Evolutionary conservation across 2,797 vertebrate species (phyloP), one percentile per base, ranked within the genome.

Genomic region (Varecia variegata): DNA sequence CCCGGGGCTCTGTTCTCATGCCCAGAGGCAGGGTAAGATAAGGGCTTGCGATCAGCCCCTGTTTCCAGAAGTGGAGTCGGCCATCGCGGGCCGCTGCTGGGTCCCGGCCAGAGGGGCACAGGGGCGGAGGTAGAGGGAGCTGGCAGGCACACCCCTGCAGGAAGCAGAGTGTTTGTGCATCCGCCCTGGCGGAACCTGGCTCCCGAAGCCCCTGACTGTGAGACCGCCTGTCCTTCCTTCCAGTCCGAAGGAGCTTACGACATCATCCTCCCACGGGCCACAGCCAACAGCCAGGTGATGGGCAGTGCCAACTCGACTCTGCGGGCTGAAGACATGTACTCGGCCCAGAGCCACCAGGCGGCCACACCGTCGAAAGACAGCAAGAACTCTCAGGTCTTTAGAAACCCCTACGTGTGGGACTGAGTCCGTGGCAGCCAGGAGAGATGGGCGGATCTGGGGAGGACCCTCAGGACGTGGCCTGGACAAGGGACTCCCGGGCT

Each of bases 261-360:
- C 0, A 96, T 99, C 93, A 97, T 98, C 97, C 99, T 99, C 95
- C 99, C 99, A 79, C 98, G 99, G 21, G 99, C 99, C 10, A 99
- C 99, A 38, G 97, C 98, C 56, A 96, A 97, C 98, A 98, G 99
- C 93, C 98, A 98, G 0, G 96, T 96, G 76, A 97, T 98, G 81
- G 98, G 98, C 98, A 99, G 99, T 58, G 98, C 98, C 97, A 99
- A 98, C 65, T 99, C 99, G 1, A 99, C 96, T 5, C 97, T 99
- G 89, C 98, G 93, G 47, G 98, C 98, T 0, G 98, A 98, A 88
- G 98, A 98, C 17, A 96, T 97, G 76, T 98, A 97, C 1, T 12
- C 89, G 0, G 91, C 92, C 0, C 98, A 98, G 83, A 80, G 89
- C 92, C 97, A 98, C 96, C 97, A 98, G 65, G 77, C 67, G 10